A percentile compares a stretch with the other conserved stretches of the same genome.
Conservation (phyloP, 2,888 invertebrate genomes). For the Encarsia formosa region DNA sequence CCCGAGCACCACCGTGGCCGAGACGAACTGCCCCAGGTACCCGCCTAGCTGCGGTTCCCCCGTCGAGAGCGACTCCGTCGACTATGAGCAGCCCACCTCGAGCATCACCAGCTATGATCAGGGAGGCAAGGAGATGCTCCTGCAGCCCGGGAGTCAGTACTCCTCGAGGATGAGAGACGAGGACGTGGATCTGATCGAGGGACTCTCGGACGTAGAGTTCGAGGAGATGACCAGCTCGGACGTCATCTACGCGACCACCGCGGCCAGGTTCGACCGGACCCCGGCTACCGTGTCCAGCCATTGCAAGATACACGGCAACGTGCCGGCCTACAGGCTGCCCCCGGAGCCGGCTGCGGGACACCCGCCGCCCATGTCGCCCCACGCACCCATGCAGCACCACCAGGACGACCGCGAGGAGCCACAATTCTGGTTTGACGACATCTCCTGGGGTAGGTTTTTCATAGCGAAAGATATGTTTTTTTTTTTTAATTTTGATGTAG, state of each 20-base stretch:
- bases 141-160: neutral
- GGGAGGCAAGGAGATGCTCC: slow-evolving; percentile 21
- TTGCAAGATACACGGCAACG: slow-evolving; percentile 45
- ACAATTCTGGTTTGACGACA: slow-evolving; percentile 48
- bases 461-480: too few relatives aligned
- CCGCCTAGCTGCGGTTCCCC: slow-evolving; percentile 39
- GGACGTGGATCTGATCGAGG: slow-evolving; percentile 56
- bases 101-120: slow-evolving; percentile 28
- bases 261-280: slow-evolving; percentile 32
- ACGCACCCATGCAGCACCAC: neutral
- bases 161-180: slow-evolving; percentile 50
- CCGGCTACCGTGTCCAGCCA: neutral
- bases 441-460: slow-evolving; percentile 48
- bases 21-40: slow-evolving; percentile 43
- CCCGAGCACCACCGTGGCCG: slow-evolving; percentile 30
- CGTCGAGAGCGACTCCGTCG: slow-evolving; percentile 44
- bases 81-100: slow-evolving; percentile 44
- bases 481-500: too few relatives aligned
- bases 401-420: slow-evolving; percentile 16
- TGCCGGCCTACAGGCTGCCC: slow-evolving; percentile 28
- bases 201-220: slow-evolving; percentile 47
- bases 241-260: slow-evolving; percentile 34
- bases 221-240: slow-evolving; percentile 44
- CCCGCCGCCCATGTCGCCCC: too few relatives aligned
- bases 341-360: slow-evolving; percentile 23